Base-by-base conservation (phyloP, 2,797 vertebrate genomes). In the Catharus ustulatus region DNA sequence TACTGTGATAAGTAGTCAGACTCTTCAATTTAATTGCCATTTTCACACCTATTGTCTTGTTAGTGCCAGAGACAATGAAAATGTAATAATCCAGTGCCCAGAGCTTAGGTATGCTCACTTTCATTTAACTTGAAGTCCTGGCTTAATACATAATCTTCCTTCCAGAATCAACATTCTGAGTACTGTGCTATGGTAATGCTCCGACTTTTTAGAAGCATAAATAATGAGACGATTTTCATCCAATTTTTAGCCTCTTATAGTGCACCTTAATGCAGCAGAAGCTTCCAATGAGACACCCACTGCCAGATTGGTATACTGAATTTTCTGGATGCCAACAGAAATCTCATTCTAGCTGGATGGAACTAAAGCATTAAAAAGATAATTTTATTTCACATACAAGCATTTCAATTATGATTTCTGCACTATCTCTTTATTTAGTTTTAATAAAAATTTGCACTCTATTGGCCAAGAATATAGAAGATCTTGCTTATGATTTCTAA, bases 341-440 rank as follows among this genome's bases (percentile, higher is more conserved):
- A 91, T 48, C 23, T 95, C 51, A 64, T 22, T 43, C 26, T 91
- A 92, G 66, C 80, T 9, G 58, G 61, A 91, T 95, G 73, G 64
- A 97, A 93, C 73, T 78, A 87, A 95, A 51, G 4, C 7, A 40
- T 94, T 95, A 94, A 94, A 87, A 62, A 89, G 52, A 61, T 83
- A 6, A 68, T 91, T 94, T 90, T 75, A 67, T 66, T 80, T 94
- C 63, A 93, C 91, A 93, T 81, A 43, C 51, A 96, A 97, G 94
- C 22, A 94, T 87, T 95, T 95, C 83, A 95, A 91, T 96, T 48
- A 66, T 43, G 0, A 23, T 86, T 95, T 94, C 81, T 77, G 32
- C 36, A n/a, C n/a, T 92, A 62, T 62, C 59, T 92, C 92, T 42
- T 63, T 84, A 57, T 78, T 84, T 77, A 80, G 71, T 92, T 96